Evolutionary conservation across 2,888 invertebrate species (phyloP).

Genomic region (Ashinkailepas kermadecensis): DNA sequence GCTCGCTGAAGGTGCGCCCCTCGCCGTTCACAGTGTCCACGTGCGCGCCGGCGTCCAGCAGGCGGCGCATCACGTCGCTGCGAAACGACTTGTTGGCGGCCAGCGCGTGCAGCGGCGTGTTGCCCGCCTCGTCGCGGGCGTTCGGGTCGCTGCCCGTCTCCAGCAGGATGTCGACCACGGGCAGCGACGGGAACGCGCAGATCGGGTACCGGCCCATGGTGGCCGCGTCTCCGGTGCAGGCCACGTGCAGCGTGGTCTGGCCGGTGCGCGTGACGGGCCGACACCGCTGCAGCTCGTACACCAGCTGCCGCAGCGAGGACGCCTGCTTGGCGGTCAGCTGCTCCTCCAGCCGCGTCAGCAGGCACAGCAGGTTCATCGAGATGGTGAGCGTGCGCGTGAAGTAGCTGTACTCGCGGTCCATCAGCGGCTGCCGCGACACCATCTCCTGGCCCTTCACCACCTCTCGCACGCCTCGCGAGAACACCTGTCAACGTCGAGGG

Average conservation of each 20-base stretch:
- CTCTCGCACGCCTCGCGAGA: conserved; percentile 23
- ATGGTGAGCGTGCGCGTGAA: conserved; percentile 78
- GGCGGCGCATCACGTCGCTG: conserved; percentile 58
- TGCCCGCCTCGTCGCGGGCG: conserved; percentile 69
- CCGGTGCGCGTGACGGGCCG: conserved; percentile 47
- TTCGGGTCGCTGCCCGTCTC: conserved; percentile 51
- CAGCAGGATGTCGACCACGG: conserved; percentile 60
- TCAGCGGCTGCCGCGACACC: conserved; percentile 24
- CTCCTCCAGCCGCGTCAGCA: conserved; percentile 55
- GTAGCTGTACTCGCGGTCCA: conserved; percentile 61
- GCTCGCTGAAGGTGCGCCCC: conserved; percentile 64
- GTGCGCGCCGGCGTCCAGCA: conserved; percentile 75
- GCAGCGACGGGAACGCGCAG: conserved; percentile 60
- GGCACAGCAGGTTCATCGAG: conserved; percentile 71
- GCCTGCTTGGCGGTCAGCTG: conserved; percentile 38
- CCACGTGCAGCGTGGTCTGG: conserved; percentile 57
- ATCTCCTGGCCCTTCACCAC: conserved; percentile 18
- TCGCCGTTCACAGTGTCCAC: conserved; percentile 70
- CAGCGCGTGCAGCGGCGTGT: conserved; percentile 79
- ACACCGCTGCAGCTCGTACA: conserved; percentile 68
- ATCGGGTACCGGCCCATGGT: conserved; percentile 58
- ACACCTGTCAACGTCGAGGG: not conserved
- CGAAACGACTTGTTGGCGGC: conserved; percentile 62
- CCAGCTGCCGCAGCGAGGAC: conserved; percentile 55
- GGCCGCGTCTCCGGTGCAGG: conserved; percentile 69